A percentile compares a stretch with the other conserved stretches of the same genome.
phyloP scores from a whole-genome alignment of 2,888 invertebrate genomes.

The Latrodectus hesperus region DNA sequence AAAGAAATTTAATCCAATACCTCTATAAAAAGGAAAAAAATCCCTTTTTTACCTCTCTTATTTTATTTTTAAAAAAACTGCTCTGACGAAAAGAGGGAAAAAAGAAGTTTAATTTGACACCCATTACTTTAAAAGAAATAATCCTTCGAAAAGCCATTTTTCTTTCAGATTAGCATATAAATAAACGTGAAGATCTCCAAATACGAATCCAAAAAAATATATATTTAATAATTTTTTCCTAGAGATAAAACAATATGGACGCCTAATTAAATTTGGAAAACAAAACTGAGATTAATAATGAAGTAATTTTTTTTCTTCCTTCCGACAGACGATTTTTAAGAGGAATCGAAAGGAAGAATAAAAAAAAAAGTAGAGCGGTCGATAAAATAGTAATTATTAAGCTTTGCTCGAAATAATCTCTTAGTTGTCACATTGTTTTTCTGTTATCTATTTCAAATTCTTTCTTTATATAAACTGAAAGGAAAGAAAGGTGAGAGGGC shows the following conservation, averaged over 20 bases:
- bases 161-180: slow-evolving; percentile 55
- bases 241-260: slow-evolving; percentile 53
- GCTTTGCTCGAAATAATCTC: slow-evolving; percentile 52
- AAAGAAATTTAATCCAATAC: background rate
- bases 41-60: background rate
- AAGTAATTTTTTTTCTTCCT: slow-evolving; percentile 39
- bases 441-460: slow-evolving; percentile 50
- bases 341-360: slow-evolving; percentile 9
- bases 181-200: slow-evolving; percentile 37
- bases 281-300: slow-evolving; percentile 55
- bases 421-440: slow-evolving; percentile 46
- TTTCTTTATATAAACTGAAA: slow-evolving; percentile 42
- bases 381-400: slow-evolving; percentile 62
- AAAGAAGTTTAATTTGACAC: slow-evolving; percentile 31
- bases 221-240: slow-evolving; percentile 54
- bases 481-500: slow-evolving; percentile 3
- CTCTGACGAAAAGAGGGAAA: slow-evolving; percentile 11
- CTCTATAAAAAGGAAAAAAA: background rate
- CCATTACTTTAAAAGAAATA: slow-evolving; percentile 42
- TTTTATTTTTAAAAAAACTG: background rate
- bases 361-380: slow-evolving; percentile 39
- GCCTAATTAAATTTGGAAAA: slow-evolving; percentile 57
- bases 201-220: slow-evolving; percentile 36
- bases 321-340: slow-evolving; percentile 32
- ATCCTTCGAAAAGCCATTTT: slow-evolving; percentile 47